phyloP scores from a whole-genome alignment of 1,140 invertebrate species.

The Ylistrum balloti region DNA sequence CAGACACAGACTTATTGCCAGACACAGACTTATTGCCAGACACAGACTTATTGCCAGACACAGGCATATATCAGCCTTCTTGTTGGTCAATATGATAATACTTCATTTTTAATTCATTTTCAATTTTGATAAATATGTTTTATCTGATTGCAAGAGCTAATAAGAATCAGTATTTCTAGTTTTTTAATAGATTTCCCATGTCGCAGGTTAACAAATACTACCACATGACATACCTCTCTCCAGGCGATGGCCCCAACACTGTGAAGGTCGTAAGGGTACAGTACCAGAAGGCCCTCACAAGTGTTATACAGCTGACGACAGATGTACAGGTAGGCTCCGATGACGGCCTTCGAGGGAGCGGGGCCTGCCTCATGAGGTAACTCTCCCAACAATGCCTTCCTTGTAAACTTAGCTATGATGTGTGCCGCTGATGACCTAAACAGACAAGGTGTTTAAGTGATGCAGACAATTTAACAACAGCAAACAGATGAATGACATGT shows the following conservation, averaged over 20 bases:
- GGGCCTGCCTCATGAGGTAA: constrained; percentile 64
- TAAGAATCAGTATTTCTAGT: too few species aligned
- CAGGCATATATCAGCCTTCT: too few species aligned
- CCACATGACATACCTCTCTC: constrained; percentile 74
- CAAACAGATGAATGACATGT: too few species aligned
- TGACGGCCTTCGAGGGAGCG: constrained; percentile 74
- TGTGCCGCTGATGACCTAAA: constrained; percentile 79
- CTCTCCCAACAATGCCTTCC: constrained; percentile 75
- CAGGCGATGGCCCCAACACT: constrained; percentile 74
- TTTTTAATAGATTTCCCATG: too few species aligned
- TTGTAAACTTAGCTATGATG: constrained; percentile 79
- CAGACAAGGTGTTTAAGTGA: constrained; percentile 20
- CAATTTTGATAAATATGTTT: too few species aligned
- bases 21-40: too few species aligned
- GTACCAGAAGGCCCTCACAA: constrained; percentile 79
- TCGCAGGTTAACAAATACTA: too few species aligned
- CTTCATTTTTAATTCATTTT: too few species aligned
- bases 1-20: too few species aligned
- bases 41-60: too few species aligned
- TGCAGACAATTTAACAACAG: neutral
- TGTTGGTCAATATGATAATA: too few species aligned
- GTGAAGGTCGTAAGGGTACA: constrained; percentile 80
- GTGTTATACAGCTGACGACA: constrained; percentile 81
- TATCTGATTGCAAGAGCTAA: too few species aligned
- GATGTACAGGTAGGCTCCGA: constrained; percentile 79